Base-by-base conservation (phyloP, 2,888 invertebrate genomes). In the Apotomis turbidana region DNA sequence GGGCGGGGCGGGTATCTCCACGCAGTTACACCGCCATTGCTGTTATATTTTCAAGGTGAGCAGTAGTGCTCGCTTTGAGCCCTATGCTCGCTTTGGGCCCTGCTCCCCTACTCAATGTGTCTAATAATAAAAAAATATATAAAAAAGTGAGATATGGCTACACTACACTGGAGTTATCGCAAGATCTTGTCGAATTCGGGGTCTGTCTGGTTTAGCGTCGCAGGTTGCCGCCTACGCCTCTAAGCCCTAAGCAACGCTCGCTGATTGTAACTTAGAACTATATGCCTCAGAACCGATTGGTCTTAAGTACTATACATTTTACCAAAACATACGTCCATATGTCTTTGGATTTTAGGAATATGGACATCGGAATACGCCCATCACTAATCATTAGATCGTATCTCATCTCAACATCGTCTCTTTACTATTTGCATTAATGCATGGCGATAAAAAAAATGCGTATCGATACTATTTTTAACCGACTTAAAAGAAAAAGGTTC, bases 351-450 rank as follows among this genome's bases (percentile, higher is more conserved):
- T 44, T 8, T n/a, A 36, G 46, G 15, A n/a, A 6, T 57, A 52
- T 36, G 46, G 27, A 46, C 46, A 36, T 9, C 64, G 41, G 55
- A n/a, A 46, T 36, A 66, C n/a, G 41, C 57, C 36, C 44, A 66
- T 66, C 57, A 66, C 66, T 66, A 66, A 66, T 66, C 66, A 66
- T 66, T 66, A 57, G 46, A 66, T 57, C 55, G 66, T 66, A 66
- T 68, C 59, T 59, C 68, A 52, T 49, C 15, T 10, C 8, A 9
- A 57, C 52, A n/a, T 44, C 41, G 41, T 12, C n/a, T 15, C 54
- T 44, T 61, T 55, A 61, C 3, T 69, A 46, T 60, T 57, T 54
- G n/a, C 55, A 12, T 4, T 66, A 66, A 57, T 27, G 49, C 8
- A 10, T 2, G 49, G 10, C 9, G 49, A 49, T 6, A 49, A 49